Base-by-base conservation (phyloP, 2,888 invertebrate species). In the Drosophila tripunctata region DNA sequence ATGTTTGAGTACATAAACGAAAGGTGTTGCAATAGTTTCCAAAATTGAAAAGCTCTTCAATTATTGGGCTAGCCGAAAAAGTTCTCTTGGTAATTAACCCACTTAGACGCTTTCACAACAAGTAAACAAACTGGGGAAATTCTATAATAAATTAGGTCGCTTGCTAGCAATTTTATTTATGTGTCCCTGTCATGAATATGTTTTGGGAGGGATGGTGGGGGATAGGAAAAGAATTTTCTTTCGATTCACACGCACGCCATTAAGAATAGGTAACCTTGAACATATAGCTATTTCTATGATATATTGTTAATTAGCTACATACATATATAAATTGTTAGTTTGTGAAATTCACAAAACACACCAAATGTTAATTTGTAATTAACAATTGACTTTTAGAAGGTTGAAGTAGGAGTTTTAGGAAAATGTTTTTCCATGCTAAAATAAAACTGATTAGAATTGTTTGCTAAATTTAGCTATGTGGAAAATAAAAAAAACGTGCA, bases 191-290 rank as follows among this genome's bases (percentile, higher is more conserved):
- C 58, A 62, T 52, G 70, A 41, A 48, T n/a, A n/a, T 58, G 21
- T 17, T 4, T 10, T 21, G n/a, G 14, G 21, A 15, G 3, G 14
- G 5, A 8, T 19, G 21, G n/a, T 8, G 6, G 4, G 10, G 44
- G 6, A 33, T 43, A 12, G 7, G n/a, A 38, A 4, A 33, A 52
- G 8, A 40, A 36, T 31, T 44, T 43, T 36, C 35, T 31, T 15
- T 41, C 52, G 55, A 58, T 41, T 51, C 40, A 41, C 60, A 76
- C 65, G 61, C 75, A 70, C 41, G 56, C 55, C 44, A 48, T n/a
- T 2, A 45, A 33, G 48, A 65, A 63, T 50, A n/a, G n/a, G n/a
- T n/a, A 81, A 66, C 79, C 84, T 84, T 80, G 84, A 57, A 33
- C 45, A 48, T 56, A 35, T 44, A 48, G 45, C 48, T 61, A 64